A percentile compares a stretch with the other conserved stretches of the same genome.
phyloP scores from a whole-genome alignment of 2,888 invertebrate genomes.

The Dusona sp. region DNA sequence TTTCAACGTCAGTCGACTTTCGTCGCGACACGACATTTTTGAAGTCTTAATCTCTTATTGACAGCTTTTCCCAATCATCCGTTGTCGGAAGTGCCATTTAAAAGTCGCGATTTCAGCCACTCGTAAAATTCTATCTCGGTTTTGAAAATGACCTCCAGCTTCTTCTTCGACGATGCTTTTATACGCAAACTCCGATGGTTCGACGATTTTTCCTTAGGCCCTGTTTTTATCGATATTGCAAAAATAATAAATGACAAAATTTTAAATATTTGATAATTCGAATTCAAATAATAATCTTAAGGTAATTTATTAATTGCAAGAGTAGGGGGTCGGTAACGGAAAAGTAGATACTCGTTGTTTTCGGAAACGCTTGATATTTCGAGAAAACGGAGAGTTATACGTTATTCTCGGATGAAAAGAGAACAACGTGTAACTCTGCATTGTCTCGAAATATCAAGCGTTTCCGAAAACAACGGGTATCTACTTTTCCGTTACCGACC shows the following conservation, averaged over 20 bases:
- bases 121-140: conserved; percentile 87
- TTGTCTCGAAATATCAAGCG: too few relatives aligned
- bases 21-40: neutral
- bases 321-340: too few relatives aligned
- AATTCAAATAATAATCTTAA: neutral
- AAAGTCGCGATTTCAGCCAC: conserved; percentile 86
- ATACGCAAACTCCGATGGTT: conserved; percentile 42
- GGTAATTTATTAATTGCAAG: too few relatives aligned
- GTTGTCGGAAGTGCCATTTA: conserved; percentile 77
- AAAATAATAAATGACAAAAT: conserved; percentile 27
- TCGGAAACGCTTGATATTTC: too few relatives aligned
- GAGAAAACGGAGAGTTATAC: too few relatives aligned
- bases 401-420: too few relatives aligned
- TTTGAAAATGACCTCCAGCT: conserved; percentile 82
- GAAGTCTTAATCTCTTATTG: conserved; percentile 6
- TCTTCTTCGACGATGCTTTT: conserved; percentile 71
- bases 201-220: conserved; percentile 81
- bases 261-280: neutral
- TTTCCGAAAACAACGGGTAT: too few relatives aligned
- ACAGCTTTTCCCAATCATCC: conserved; percentile 67
- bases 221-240: conserved; percentile 74
- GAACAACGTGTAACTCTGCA: too few relatives aligned
- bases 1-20: neutral
- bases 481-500: too few relatives aligned
- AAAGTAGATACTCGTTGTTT: too few relatives aligned